phyloP scores from a whole-genome alignment of 2,113 vertebrate species.

The Caranx melampygus region DNA sequence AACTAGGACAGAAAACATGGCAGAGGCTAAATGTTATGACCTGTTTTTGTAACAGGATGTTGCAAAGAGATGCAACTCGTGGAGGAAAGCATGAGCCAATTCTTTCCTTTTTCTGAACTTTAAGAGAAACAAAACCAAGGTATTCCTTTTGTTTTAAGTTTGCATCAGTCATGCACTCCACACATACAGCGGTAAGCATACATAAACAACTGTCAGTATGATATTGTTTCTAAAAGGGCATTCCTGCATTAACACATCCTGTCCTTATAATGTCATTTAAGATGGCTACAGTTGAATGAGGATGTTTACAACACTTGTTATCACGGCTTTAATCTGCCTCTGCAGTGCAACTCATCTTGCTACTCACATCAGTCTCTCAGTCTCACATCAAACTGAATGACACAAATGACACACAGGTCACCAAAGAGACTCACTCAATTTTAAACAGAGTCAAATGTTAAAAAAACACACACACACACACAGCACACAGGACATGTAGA shows the following conservation, averaged over 20 bases:
- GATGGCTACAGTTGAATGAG: constrained; percentile 4
- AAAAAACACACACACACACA: not conserved
- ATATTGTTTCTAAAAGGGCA: not conserved
- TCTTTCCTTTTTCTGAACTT: constrained; percentile 67
- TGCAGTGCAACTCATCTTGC: constrained; percentile 74
- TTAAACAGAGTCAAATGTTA: not conserved
- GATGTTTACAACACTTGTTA: constrained; percentile 59
- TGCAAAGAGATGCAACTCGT: constrained; percentile 66
- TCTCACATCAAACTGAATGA: constrained; percentile 36
- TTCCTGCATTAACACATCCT: not conserved
- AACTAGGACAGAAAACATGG: constrained; percentile 19
- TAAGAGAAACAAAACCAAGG: constrained; percentile 10
- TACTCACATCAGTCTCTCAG: constrained; percentile 45
- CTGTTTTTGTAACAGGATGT: constrained; percentile 79
- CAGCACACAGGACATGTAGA: not conserved
- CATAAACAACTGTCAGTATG: not conserved
- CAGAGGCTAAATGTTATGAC: constrained; percentile 47
- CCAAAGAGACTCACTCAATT: constrained; percentile 16
- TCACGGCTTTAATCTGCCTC: constrained; percentile 59
- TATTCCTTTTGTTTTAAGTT: not conserved
- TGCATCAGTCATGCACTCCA: not conserved
- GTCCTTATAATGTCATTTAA: not conserved
- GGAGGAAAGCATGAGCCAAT: constrained; percentile 66
- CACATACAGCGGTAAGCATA: not conserved
- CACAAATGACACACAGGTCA: constrained; percentile 21